Evolutionary conservation across 2,797 vertebrate genomes (phyloP), one percentile per base, ranked within the genome.

Genomic region (Rhadinocentrus ornatus): DNA sequence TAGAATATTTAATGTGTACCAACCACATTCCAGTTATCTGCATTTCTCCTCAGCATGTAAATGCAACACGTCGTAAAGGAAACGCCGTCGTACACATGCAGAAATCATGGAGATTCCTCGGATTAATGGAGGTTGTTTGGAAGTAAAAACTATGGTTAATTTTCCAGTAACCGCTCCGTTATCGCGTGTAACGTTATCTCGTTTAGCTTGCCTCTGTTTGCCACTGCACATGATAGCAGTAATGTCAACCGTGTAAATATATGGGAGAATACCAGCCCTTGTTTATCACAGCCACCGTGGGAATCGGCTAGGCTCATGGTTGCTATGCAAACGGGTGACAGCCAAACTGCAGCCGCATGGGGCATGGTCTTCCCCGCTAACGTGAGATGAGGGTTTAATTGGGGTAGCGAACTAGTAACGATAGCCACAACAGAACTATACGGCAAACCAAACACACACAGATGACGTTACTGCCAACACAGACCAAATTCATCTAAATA

Each of bases 241-340:
- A 5, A n/a, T 8, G 22, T 35, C 24, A 71, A 72, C 34, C n/a
- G 15, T 13, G 22, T 37, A 22, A 24, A 77, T 0, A 3, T 0
- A 32, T 16, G 2, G 15, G 9, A 3, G n/a, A 13, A 8, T 6
- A 44, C 6, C 18, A 7, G 4, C 71, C 73, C 48, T 79, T n/a
- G 66, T 3, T 44, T n/a, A 61, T 71, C 71, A 58, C 55, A 16
- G 37, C 31, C 77, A 29, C 55, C 64, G 18, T 9, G 27, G 24
- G 73, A 50, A 66, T 72, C 37, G 73, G 57, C 22, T 62, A 1
- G 67, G 56, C 57, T 67, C 62, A 52, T 1, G 81, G 82, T 85
- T 84, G 77, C 83, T 75, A 86, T 75, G 87, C 75, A 77, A 77
- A 86, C 86, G 65, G 67, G 73, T 85, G 82, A 72, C 81, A 88